These are phyloP conservation scores for Pangasianodon gigas DNA, from an alignment of 2,113 vertebrate genomes.

Conservation along the genomic window DNA sequence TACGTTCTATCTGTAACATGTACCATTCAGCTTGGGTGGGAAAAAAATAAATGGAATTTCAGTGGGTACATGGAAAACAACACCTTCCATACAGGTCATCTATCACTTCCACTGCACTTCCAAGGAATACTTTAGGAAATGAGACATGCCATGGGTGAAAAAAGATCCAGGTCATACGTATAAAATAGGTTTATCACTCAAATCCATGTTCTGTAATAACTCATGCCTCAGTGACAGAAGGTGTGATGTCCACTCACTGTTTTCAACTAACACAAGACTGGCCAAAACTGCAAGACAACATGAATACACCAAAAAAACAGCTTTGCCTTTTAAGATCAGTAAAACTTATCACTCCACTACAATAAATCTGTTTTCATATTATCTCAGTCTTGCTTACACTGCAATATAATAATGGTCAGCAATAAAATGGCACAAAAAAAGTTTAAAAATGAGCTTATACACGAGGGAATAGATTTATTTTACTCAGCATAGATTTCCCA, in stretches of 20 bases:
- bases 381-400: background rate
- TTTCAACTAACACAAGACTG: background rate
- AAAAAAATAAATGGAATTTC: background rate
- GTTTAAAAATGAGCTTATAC: background rate
- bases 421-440: background rate
- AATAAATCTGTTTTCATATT: too few relatives aligned
- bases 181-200: slow-evolving; percentile 1
- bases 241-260: background rate
- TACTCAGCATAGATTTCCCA: background rate
- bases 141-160: background rate
- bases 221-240: background rate
- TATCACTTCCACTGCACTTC: background rate
- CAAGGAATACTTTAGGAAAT: background rate
- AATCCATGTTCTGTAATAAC: background rate
- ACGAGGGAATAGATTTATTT: background rate
- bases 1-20: background rate
- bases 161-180: background rate
- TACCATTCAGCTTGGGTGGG: background rate
- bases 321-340: too few relatives aligned
- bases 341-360: too few relatives aligned
- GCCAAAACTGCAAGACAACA: background rate
- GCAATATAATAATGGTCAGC: background rate
- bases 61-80: background rate
- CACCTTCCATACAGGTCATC: background rate
- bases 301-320: background rate